These are phyloP conservation scores for Ruditapes philippinarum DNA, from an alignment of 1,140 invertebrate species.

Conservation along the genomic window DNA sequence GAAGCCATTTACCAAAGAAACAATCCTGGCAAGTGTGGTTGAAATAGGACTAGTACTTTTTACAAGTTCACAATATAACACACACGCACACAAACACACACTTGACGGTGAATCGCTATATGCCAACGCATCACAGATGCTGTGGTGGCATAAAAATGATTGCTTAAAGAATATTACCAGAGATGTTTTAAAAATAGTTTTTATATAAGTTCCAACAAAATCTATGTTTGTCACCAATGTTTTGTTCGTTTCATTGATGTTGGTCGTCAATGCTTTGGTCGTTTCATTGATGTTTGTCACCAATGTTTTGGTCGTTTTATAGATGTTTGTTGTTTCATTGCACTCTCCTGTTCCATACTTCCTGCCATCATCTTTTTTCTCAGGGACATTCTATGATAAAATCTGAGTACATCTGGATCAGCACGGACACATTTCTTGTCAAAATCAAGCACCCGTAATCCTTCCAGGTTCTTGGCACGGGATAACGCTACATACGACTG, in stretches of 20 bases:
- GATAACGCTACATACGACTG: constrained; percentile 98
- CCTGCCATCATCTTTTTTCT: constrained; percentile 68
- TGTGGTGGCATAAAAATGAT: too few species aligned
- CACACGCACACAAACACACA: too few species aligned
- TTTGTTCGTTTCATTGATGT: background rate
- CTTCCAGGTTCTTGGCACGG: constrained; percentile 94
- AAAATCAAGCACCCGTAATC: constrained; percentile 95
- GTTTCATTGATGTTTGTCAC: too few species aligned
- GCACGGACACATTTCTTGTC: constrained; percentile 95
- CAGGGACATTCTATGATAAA: constrained; percentile 89
- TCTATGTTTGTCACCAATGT: background rate
- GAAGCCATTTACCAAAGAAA: too few species aligned
- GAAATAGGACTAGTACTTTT: too few species aligned
- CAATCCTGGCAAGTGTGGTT: too few species aligned
- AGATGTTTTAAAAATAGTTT: background rate
- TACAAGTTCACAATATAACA: too few species aligned
- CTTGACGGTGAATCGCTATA: too few species aligned
- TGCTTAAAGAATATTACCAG: background rate
- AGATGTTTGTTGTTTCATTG: too few species aligned
- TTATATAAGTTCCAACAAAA: background rate
- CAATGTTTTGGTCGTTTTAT: constrained; percentile 64
- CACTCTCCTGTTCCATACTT: background rate
- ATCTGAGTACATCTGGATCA: constrained; percentile 94
- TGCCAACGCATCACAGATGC: too few species aligned
- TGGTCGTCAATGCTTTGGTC: too few species aligned